phyloP scores from a whole-genome alignment of 2,888 invertebrate genomes.

The Philereme transversata region DNA sequence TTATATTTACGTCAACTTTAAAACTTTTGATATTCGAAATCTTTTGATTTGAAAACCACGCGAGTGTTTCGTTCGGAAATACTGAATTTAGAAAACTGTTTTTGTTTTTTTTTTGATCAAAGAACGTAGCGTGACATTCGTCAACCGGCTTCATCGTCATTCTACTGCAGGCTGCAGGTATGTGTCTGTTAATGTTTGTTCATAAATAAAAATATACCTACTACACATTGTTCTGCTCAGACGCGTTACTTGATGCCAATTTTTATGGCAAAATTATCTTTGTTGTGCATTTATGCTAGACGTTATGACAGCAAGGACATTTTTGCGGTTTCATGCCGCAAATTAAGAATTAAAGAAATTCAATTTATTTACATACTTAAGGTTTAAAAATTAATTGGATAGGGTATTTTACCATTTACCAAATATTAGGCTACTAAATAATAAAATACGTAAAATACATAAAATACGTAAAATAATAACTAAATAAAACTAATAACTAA shows the following conservation, averaged over 20 bases:
- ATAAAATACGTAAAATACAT: too few relatives aligned
- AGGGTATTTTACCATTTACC: too few relatives aligned
- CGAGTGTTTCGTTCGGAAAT: slow-evolving; percentile 48
- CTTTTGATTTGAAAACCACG: slow-evolving; percentile 33
- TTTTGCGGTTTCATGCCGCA: slow-evolving; percentile 59
- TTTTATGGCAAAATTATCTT: slow-evolving; percentile 27
- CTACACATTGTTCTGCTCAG: not conserved
- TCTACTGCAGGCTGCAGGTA: slow-evolving; percentile 70
- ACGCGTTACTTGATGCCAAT: slow-evolving; percentile 1
- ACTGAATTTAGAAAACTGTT: slow-evolving; percentile 37
- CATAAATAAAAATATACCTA: slow-evolving; percentile 34
- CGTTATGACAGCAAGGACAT: slow-evolving; percentile 49
- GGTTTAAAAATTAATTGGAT: not conserved
- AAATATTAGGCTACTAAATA: too few relatives aligned
- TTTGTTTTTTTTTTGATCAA: slow-evolving; percentile 72
- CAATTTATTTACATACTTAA: slow-evolving; percentile 42
- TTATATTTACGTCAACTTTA: slow-evolving; percentile 68
- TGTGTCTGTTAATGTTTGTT: slow-evolving; percentile 45
- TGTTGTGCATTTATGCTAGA: slow-evolving; percentile 35
- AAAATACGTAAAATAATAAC: too few relatives aligned
- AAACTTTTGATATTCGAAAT: slow-evolving; percentile 57
- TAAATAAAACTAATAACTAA: too few relatives aligned
- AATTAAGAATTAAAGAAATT: slow-evolving; percentile 49
- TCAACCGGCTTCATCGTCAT: slow-evolving; percentile 50
- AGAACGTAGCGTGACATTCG: slow-evolving; percentile 51